These are phyloP conservation scores for Spatula clypeata DNA, from an alignment of 2,797 vertebrate species.

Conservation along the genomic window DNA sequence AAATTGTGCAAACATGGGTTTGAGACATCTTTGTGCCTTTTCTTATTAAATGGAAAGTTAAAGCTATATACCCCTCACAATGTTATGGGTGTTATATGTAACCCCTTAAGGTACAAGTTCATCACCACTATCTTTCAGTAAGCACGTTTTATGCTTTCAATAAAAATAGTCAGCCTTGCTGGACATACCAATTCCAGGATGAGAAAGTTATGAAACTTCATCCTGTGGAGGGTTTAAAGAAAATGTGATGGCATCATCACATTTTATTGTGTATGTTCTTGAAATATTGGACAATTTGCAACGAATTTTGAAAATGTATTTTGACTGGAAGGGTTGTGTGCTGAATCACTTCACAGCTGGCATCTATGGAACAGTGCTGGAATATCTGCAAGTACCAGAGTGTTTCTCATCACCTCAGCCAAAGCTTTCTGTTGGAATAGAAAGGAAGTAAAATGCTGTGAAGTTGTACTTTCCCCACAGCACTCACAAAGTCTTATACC, in stretches of 20 bases:
- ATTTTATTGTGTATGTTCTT: neutral
- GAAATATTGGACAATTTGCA: neutral
- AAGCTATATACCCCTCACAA: neutral
- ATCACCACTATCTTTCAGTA: neutral
- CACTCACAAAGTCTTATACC: neutral
- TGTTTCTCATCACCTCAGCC: neutral
- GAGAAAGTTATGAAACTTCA: neutral
- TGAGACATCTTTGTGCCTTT: neutral
- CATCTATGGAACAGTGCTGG: neutral
- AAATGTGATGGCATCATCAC: neutral
- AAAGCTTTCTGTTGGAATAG: neutral
- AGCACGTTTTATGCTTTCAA: neutral
- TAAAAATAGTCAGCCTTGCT: neutral
- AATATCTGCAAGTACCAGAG: fast-evolving
- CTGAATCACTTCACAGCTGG: neutral
- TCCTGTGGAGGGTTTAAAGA: neutral
- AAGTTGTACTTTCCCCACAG: neutral
- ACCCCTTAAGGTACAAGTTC: neutral
- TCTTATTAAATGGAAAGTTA: neutral
- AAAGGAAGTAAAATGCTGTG: neutral
- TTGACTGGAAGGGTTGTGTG: neutral
- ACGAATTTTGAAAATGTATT: neutral
- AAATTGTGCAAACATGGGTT: neutral
- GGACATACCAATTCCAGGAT: neutral
- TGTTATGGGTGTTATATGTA: neutral